phyloP scores from a whole-genome alignment of 2,888 invertebrate species.

The Deilephila elpenor region DNA sequence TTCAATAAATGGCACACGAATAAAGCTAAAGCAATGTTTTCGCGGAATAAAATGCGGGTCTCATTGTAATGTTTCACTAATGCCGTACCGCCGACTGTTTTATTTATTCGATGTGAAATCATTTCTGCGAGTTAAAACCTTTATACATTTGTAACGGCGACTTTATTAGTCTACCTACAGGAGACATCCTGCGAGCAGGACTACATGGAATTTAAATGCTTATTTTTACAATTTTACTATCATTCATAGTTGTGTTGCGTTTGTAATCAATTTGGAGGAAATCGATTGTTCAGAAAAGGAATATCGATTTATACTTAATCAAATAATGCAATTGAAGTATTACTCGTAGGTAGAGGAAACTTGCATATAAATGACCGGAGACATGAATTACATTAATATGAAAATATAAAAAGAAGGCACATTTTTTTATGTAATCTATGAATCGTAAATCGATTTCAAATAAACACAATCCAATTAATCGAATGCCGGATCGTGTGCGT shows the following conservation, averaged over 20 bases:
- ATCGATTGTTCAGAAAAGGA: background rate
- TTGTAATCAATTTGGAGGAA: background rate
- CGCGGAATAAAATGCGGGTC: slow-evolving; percentile 24
- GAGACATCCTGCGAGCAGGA: background rate
- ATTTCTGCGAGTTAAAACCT: slow-evolving; percentile 24
- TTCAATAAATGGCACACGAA: slow-evolving; percentile 7
- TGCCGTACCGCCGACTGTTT: slow-evolving; percentile 22
- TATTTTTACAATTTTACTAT: background rate
- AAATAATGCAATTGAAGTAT: background rate
- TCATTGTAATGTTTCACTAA: slow-evolving; percentile 27
- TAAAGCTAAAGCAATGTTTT: slow-evolving; percentile 19
- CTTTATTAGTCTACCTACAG: slow-evolving; percentile 13
- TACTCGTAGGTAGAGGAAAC: background rate
- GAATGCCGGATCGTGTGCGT: background rate
- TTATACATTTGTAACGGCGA: slow-evolving; percentile 13
- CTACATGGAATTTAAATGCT: background rate
- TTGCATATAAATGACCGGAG: background rate
- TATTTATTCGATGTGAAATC: slow-evolving; percentile 15
- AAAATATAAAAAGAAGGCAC: no score
- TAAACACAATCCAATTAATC: background rate
- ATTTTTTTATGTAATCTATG: no score
- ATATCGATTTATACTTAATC: background rate
- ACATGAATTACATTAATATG: no score
- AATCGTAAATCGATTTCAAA: background rate
- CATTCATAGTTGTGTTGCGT: background rate